Base-by-base conservation (phyloP, 2,113 vertebrate species). In the Sorex fumeus region DNA sequence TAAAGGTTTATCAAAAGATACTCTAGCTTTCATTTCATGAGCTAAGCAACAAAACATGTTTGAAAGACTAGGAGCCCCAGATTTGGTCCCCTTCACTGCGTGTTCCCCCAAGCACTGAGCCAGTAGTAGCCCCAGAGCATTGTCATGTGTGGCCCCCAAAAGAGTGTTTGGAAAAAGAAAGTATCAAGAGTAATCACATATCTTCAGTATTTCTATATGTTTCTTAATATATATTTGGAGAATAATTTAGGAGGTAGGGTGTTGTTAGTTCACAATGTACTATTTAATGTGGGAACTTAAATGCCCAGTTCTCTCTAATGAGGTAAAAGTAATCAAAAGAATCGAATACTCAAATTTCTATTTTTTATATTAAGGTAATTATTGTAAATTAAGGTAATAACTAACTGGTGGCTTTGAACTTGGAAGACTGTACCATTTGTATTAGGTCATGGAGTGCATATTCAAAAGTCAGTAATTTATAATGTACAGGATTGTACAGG, bases 1-100 rank as follows among this genome's bases (percentile, higher is more conserved):
- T 95, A 79, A 91, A 83, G 95, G 60, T 96, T 97, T 95, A 89
- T 94, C 90, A n/a, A 91, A 96, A 96, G 87, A 94, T 78, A 89
- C 36, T 28, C 45, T 75, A 96, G 90, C 88, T 79, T 95, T 95
- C 74, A 94, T 93, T 82, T 80, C 0, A 4, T 78, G 85, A 94
- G 75, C 90, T 91, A 90, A 78, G 71, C 67, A 91, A 70, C 57
- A 82, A 93, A 91, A 71, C 23, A 18, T 85, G 45, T 71, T 71
- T 94, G 82, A 66, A 60, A 16, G 57, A 21, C 21, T 21, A 13
- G 47, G 47, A 50, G 47, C 47, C 9, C 47, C 47, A 50, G 47
- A 50, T 10, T 50, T 6, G 47, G 47, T 10, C 10, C 47, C 47
- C 47, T 11, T 6, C 47, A 10, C 47, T 50, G 47, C 10, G 47